Evolutionary conservation across 2,797 vertebrate species (phyloP).

Genomic region (Chrysocyon brachyurus): DNA sequence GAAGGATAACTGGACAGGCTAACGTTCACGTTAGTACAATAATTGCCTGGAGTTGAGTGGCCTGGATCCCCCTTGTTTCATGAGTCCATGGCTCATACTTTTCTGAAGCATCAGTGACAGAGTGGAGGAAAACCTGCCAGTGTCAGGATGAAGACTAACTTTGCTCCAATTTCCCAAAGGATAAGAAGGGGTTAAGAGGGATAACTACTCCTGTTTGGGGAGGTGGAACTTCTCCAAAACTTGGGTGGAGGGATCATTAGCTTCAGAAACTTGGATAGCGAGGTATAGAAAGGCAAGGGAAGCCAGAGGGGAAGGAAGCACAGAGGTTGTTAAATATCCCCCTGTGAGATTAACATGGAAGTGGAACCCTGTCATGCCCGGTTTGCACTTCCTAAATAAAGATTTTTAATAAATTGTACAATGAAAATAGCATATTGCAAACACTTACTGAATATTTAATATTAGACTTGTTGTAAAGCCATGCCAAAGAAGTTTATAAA

Average conservation of each 20-base stretch:
- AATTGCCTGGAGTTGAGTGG: background rate
- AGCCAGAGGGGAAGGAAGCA: accelerated
- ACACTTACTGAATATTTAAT: slow-evolving; percentile 19
- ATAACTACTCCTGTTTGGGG: background rate
- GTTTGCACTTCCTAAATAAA: background rate
- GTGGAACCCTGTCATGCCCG: background rate
- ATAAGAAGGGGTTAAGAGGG: background rate
- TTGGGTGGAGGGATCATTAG: background rate
- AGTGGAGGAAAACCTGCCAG: background rate
- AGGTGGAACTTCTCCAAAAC: background rate
- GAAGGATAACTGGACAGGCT: background rate
- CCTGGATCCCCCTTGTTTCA: background rate
- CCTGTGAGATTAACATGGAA: background rate
- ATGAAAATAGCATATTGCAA: background rate
- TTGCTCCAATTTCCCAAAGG: background rate
- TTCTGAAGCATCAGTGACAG: background rate
- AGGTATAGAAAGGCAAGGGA: background rate
- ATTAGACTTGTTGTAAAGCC: slow-evolving; percentile 1
- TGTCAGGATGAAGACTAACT: background rate
- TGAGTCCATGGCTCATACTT: background rate
- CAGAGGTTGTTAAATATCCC: background rate
- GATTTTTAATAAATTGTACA: slow-evolving; percentile 5
- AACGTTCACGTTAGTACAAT: background rate
- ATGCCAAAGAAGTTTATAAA: slow-evolving; percentile 63
- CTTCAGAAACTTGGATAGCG: background rate